phyloP scores from a whole-genome alignment of 2,113 vertebrate genomes.

The Elanus axillaris region DNA sequence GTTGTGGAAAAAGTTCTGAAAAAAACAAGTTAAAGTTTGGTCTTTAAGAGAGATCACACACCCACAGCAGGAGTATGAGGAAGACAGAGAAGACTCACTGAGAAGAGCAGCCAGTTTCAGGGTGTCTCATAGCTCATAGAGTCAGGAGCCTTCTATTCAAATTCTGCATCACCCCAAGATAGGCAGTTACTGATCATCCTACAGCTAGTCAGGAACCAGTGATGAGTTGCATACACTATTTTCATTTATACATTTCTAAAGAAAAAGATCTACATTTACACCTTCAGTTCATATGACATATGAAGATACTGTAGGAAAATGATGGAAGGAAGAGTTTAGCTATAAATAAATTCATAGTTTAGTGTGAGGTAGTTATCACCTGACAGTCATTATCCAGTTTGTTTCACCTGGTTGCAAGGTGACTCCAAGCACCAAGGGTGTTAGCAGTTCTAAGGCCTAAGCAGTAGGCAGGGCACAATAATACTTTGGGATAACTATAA shows the following conservation, averaged over 20 bases:
- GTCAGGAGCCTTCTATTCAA: neutral
- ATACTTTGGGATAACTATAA: neutral
- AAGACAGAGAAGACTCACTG: neutral
- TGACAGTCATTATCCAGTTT: neutral
- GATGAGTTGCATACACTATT: neutral
- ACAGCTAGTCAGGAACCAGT: neutral
- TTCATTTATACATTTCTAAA: neutral
- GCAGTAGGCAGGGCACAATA: neutral
- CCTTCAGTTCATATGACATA: neutral
- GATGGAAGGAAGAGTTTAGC: neutral
- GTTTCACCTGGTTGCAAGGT: neutral
- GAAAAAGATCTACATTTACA: neutral
- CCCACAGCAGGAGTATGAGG: neutral
- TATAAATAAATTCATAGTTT: neutral
- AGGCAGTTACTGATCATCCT: neutral
- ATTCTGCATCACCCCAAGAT: neutral
- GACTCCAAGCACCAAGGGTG: neutral
- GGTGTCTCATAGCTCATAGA: neutral
- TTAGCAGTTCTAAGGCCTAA: neutral
- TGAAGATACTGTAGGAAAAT: neutral
- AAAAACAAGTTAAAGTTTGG: neutral
- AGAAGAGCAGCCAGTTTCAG: neutral
- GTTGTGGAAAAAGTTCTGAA: slow-evolving; percentile 81
- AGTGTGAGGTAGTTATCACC: neutral
- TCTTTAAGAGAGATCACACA: neutral